phyloP scores from a whole-genome alignment of 2,797 vertebrate species.

The Pelochelys cantorii region DNA sequence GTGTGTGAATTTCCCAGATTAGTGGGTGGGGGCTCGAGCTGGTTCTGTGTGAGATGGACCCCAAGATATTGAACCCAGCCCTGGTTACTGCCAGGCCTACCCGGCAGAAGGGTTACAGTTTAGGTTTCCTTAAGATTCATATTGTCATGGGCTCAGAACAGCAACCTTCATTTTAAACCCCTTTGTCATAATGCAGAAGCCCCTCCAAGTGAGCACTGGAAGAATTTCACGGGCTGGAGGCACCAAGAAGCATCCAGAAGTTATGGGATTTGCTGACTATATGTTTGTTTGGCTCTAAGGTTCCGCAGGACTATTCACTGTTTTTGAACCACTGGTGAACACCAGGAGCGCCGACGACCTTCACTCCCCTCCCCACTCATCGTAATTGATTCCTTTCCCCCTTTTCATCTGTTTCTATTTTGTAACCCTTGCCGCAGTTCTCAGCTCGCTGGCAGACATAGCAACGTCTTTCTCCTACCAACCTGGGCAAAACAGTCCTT shows the following conservation, averaged over 20 bases:
- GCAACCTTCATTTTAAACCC: background rate
- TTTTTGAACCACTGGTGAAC: background rate
- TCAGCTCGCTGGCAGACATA: background rate
- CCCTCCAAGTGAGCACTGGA: background rate
- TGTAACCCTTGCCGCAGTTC: background rate
- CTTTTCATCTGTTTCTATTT: background rate
- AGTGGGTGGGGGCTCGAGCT: too few species aligned
- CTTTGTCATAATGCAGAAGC: background rate
- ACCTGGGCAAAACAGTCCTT: slow-evolving; percentile 44
- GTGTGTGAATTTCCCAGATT: too few species aligned
- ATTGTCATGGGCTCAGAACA: background rate
- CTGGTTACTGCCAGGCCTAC: too few species aligned
- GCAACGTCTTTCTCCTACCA: slow-evolving; percentile 13
- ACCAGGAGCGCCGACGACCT: background rate
- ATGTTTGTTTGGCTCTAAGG: too few species aligned
- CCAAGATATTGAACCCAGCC: too few species aligned
- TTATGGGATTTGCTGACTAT: background rate
- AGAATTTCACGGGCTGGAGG: background rate
- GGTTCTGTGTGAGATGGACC: too few species aligned
- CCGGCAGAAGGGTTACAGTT: too few species aligned
- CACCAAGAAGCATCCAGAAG: slow-evolving; percentile 26
- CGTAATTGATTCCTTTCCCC: background rate
- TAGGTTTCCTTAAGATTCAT: background rate
- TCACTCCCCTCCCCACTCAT: background rate
- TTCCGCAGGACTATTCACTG: too few species aligned